Base-by-base conservation (phyloP, 2,797 vertebrate species). In the Austrolebias charrua region DNA sequence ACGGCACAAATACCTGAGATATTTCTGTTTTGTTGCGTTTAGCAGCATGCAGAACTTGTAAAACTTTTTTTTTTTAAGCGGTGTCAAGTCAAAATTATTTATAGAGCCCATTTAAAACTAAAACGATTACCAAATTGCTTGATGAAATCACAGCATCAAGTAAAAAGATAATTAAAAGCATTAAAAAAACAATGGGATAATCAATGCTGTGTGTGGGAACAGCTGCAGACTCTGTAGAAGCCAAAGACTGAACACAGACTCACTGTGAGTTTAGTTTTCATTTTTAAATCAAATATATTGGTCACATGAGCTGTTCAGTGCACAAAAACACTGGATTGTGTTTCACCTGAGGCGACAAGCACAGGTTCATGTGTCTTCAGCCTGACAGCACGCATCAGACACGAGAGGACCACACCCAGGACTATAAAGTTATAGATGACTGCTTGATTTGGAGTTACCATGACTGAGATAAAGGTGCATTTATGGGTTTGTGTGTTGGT, bases 391-490 rank as follows among this genome's bases (percentile, higher is more conserved):
- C 56, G 2, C 1, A 1, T 71, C 40, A 53, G 53, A 63, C 46
- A 44, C 51, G 24, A 73, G 31, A 31, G 33, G 48, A 52, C 75
- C 65, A 75, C 69, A 45, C 42, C 55, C 45, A 55, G 16, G 20
- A 45, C 20, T 47, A n/a, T 68, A 50, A 14, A 65, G 12, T 14
- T 7, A 49, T 4, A 29, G 29, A 9, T 56, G 42, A n/a, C 16
- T 2, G 29, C 11, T 65, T 46, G 53, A n/a, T 52, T 42, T 47
- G 1, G 5, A 50, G 33, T 5, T 14, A 46, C 3, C 59, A 42
- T 8, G 1, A 33, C 3, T 7, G 5, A 48, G 13, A 56, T 24
- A 40, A 3, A 5, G 5, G 2, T 31, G 11, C 6, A 58, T 24
- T 24, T 31, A 44, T 33, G 44, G 12, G 24, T 20, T 51, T 57